Evolutionary conservation across 2,797 vertebrate genomes (phyloP), one percentile per base, ranked within the genome.

Genomic region (Anabacerthia variegaticeps): DNA sequence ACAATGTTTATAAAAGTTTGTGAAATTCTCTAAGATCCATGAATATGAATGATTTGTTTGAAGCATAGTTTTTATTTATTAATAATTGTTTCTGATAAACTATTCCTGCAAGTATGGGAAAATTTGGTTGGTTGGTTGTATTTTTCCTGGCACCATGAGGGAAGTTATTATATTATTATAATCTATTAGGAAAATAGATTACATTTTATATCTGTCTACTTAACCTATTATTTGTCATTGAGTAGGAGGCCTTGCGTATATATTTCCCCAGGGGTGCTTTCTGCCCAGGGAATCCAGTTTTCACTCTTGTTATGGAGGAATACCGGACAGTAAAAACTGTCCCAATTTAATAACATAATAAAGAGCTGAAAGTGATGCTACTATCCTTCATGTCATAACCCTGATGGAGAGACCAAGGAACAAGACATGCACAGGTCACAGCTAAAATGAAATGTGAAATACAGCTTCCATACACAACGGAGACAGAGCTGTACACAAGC

Each of bases 11-110:
- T 68, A 59, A 14, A 96, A 90, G 48, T 92, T 96, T 94, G 74
- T 88, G 79, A 96, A 93, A 78, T 85, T 88, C 94, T 95, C 85
- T 59, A 58, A 96, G 61, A 89, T 78, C 39, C 63, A 93, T 75
- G 87, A 89, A 87, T 43, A 92, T 10, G 82, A 81, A 36, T 43
- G 2, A 32, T 56, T 73, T 27, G 2, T 44, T 54, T 87, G 41
- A 74, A 83, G 36, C 58, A 71, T 7, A 68, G 48, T 15, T 89
- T 66, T 62, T 67, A 74, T 68, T 75, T 86, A 21, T 92, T 74
- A 86, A 20, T n/a, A 54, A 89, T 55, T 66, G 41, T 92, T 92
- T 92, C 69, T 93, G 63, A 78, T 85, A 93, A 92, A 26, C 2
- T 91, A n/a, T 65, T 91, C 39, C n/a, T 85, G 63, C 55, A 20